Evolutionary conservation across 2,113 vertebrate genomes (phyloP).

Genomic region (Psittacus erithacus): DNA sequence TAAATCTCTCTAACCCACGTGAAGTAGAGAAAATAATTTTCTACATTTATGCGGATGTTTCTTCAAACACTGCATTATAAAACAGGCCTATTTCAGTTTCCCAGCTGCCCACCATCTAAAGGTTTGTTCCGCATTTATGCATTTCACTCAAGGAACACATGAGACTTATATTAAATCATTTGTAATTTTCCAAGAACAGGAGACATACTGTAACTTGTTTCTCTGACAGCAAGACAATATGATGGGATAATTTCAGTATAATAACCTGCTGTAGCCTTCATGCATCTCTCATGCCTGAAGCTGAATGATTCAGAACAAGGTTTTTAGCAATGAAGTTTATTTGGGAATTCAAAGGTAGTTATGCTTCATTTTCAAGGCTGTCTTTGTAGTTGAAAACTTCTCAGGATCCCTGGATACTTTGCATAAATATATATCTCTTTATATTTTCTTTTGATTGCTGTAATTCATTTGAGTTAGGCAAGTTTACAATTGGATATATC

Average conservation of each 20-base stretch:
- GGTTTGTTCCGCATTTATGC: neutral
- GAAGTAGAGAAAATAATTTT: neutral
- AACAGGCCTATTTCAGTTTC: neutral
- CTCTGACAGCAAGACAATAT: fast-evolving
- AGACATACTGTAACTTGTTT: neutral
- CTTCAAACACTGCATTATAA: neutral
- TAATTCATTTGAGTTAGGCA: neutral
- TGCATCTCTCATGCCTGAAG: neutral
- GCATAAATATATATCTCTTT: neutral
- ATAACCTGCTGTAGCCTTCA: neutral
- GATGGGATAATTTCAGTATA: neutral
- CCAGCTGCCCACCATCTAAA: neutral
- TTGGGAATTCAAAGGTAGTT: neutral
- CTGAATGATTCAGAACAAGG: neutral
- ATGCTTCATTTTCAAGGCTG: neutral
- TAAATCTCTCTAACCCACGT: neutral
- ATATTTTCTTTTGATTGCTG: neutral
- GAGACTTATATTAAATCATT: neutral
- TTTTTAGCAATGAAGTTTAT: neutral
- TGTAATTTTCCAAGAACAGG: neutral
- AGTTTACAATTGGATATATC: neutral
- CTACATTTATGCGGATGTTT: neutral
- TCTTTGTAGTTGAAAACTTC: neutral
- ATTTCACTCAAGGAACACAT: neutral
- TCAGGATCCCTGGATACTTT: neutral